Percentiles rank a stretch among this genome's conserved stretches.
phyloP scores from a whole-genome alignment of 2,797 vertebrate species.

The Cryptoprocta ferox region DNA sequence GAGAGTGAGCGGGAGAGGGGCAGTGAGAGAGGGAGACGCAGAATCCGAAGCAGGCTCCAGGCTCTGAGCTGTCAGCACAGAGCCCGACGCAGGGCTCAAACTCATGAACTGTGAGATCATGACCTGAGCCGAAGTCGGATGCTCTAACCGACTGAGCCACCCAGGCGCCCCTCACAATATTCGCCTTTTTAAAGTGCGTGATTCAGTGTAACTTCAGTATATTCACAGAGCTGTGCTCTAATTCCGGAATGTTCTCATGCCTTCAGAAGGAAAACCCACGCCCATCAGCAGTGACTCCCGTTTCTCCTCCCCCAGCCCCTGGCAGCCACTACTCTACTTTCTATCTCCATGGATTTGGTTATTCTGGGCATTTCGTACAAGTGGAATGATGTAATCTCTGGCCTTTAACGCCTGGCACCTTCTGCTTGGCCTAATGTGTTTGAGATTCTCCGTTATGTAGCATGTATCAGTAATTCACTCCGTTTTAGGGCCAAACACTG shows the following conservation, averaged over 20 bases:
- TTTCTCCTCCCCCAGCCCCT: no score
- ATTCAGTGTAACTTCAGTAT: neutral
- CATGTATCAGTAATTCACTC: neutral
- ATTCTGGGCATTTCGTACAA: neutral
- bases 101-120: no score
- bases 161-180: neutral
- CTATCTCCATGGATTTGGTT: neutral
- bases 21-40: no score
- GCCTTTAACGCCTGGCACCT: neutral
- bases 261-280: neutral
- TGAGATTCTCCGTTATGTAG: neutral
- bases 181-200: neutral
- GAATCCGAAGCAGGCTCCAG: no score
- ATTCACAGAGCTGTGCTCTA: neutral
- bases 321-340: neutral
- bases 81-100: no score
- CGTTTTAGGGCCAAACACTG: constrained; percentile 34
- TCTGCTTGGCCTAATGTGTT: neutral
- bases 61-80: no score
- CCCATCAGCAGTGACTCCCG: neutral
- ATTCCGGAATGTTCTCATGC: neutral
- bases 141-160: no score
- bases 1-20: no score
- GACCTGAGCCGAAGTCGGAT: no score
- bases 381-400: neutral